A percentile compares a stretch with the other conserved stretches of the same genome.
Conservation (phyloP, 2,888 invertebrate species). For the Macrosoma leucophasiata region DNA sequence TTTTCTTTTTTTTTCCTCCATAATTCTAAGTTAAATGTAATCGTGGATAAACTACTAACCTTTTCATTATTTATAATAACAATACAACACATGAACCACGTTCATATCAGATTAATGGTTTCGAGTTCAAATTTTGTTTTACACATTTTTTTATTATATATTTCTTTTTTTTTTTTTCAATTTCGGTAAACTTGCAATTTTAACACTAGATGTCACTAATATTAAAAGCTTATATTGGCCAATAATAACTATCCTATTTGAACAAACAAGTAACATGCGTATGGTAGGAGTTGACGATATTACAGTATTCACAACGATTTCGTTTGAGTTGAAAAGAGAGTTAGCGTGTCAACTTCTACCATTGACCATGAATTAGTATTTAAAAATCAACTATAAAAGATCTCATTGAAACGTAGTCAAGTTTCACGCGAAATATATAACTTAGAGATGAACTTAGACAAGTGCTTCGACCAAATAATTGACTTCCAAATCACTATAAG, state of each 20-base stretch:
- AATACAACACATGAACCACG: constrained; percentile 69
- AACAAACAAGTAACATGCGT: constrained; percentile 33
- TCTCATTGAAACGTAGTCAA: constrained; percentile 14
- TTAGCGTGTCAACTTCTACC: constrained; percentile 26
- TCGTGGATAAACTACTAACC: constrained; percentile 71
- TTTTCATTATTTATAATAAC: constrained; percentile 64
- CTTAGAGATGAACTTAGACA: too few species aligned
- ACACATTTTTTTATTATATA: constrained; percentile 38
- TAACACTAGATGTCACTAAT: constrained; percentile 75
- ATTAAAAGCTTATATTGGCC: constrained; percentile 66
- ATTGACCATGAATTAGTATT: constrained; percentile 28
- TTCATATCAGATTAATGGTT: constrained; percentile 49
- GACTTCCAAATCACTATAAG: too few species aligned
- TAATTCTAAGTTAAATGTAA: constrained; percentile 67
- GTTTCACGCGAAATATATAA: constrained; percentile 30
- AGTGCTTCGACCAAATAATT: too few species aligned
- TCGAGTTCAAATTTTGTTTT: constrained; percentile 36
- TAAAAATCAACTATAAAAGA: constrained; percentile 28
- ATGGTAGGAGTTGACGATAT: too few species aligned
- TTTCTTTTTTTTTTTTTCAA: constrained; percentile 38
- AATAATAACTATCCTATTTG: constrained; percentile 36
- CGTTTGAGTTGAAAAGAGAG: constrained; percentile 18
- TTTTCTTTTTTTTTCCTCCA: constrained; percentile 58
- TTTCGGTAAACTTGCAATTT: constrained; percentile 59
- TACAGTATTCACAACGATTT: constrained; percentile 25